Base-by-base conservation (phyloP, 2,113 vertebrate species). In the Syrmaticus mikado region DNA sequence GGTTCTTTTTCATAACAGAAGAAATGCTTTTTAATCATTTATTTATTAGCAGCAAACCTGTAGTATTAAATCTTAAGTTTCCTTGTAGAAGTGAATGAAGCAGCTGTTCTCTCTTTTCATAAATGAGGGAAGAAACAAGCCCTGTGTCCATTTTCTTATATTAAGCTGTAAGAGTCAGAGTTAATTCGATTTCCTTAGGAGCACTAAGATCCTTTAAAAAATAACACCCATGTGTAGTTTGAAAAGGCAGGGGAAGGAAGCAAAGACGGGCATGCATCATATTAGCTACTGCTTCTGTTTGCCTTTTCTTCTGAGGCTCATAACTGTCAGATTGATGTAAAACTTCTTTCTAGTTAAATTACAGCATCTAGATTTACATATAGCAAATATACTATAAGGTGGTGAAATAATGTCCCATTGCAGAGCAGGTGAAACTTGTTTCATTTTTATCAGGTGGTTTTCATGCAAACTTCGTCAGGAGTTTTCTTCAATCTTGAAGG, bases 271-370 rank as follows among this genome's bases (percentile, higher is more conserved):
- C 72, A 48, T 80, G 48, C n/a, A 46, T 73, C 50, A 25, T 57
- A 48, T 62, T 87, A 88, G 74, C 53, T 67, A 9, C 73, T 10
- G 94, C 52, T 40, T 88, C 46, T 88, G 58, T 87, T 96, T 95
- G 75, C 52, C 55, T 80, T 90, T 94, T 62, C 72, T 97, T 58
- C 58, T 71, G 95, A 95, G 89, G 65, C 93, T 92, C 95, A 27
- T 94, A 94, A 87, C 75, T 88, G 83, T 96, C 93, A 95, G 80
- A 40, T 62, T 96, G 92, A 96, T 95, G 68, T 89, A 93, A 91
- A 91, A 62, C 89, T 83, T 80, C 52, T 87, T 91, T 38, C 80
- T 93, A 65, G 76, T 93, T 95, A 94, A 97, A 96, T 97, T 95
- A 95, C 66, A 91, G 46, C 40, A n/a, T 76, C 72, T 71, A 75